Evolutionary conservation across 2,888 invertebrate genomes (phyloP), one percentile per base, ranked within the genome.

Genomic region (Pollenia griseotomentosa): DNA sequence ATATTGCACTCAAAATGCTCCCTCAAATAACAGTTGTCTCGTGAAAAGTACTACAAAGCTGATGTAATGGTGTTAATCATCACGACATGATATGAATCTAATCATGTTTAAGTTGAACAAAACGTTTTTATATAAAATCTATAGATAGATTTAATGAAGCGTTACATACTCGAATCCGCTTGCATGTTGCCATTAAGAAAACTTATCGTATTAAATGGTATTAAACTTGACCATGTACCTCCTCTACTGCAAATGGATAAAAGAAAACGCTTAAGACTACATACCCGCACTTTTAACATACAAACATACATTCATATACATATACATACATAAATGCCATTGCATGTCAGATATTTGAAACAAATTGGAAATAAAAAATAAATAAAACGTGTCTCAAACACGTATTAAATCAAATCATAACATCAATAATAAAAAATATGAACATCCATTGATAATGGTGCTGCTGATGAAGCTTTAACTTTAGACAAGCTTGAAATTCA

Each of bases 361-460:
- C 40, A 71, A 71, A 79, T 40, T 48, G 12, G 70, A 57, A 70
- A 68, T 68, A 48, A 68, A 57, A 57, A 61, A 44, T 59, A 12
- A 71, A 10, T 51, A 57, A 75, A 57, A 63, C 71, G 77, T 71
- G 65, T 73, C 23, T 73, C 16, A 78, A 85, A 73, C 63, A 66
- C 65, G 66, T 65, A 59, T 61, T 78, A 68, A 82, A 78, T 78
- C 85, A 82, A 78, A 82, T 61, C 71, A 59, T 61, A 82, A 61
- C 53, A 82, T 86, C 68, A 63, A 63, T 82, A 44, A 33, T 14
- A 19, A 75, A 12, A 83, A 61, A n/a, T 40, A 63, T 19, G 33
- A 33, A 33, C 33, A 33, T 6, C 5, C 48, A 44, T 11, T 48
- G 16, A 66, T 66, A 48, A 48, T 12, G 66, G 42, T 53, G 51